Base-by-base conservation (phyloP, 2,888 invertebrate species). In the Tetramorium bicarinatum region DNA sequence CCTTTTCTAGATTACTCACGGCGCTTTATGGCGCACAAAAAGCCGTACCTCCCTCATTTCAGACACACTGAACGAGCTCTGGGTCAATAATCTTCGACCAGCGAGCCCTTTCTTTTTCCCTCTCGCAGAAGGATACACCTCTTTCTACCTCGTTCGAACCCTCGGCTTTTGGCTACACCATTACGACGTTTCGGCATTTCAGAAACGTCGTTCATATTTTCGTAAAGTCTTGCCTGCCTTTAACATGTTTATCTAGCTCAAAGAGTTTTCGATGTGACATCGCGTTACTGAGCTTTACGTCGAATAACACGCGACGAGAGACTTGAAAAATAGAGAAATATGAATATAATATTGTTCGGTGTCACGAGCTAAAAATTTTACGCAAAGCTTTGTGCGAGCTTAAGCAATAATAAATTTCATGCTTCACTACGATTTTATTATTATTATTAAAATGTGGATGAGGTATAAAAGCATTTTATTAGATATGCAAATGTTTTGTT, bases 1-100 rank as follows among this genome's bases (percentile, higher is more conserved):
- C 47, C 69, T 80, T 67, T 56, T 75, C 71, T 66, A 62, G 67
- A 85, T 84, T 87, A 64, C 69, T 64, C 77, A 44, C 64, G 56
- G 47, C 67, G 47, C 77, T 71, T 79, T 80, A 62, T 67, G 59
- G 34, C 29, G 38, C 47, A 76, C 59, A 69, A 84, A 84, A 72
- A 62, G 81, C n/a, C 29, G 11, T 47, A 15, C 11, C 49, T 59
- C 52, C 18, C 18, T 38, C 66, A 29, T 76, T 54, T 66, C 25
- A 61, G 64, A 34, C 59, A 77, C 59, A 25, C 34, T 34, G 29
- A 81, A 61, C 44, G 47, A 47, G 25, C 44, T 69, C 34, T 56
- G 54, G 69, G 41, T 80, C 84, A 62, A 84, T 84, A 81, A 85
- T 84, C 75, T 85, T 84, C 38, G 75, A 66, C 54, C 81, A 49